These are phyloP conservation scores for Rachycentron canadum DNA, from an alignment of 2,797 vertebrate genomes.

Conservation along the genomic window DNA sequence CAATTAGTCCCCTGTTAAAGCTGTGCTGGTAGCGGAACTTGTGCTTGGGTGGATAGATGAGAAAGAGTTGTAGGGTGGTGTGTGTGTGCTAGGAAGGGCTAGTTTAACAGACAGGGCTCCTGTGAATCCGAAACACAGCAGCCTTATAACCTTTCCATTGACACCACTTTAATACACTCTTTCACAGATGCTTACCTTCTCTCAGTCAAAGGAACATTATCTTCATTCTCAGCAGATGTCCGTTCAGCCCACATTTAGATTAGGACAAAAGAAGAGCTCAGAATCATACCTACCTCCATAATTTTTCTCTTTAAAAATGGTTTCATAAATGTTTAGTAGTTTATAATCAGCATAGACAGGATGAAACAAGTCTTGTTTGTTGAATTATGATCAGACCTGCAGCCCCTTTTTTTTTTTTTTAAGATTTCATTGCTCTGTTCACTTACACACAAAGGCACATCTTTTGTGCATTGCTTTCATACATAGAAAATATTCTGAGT, in stretches of 20 bases:
- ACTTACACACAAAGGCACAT: not conserved
- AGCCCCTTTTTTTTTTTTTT: not conserved
- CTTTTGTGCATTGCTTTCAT: not conserved
- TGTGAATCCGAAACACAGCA: conserved; percentile 59
- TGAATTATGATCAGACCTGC: no score
- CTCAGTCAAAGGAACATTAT: conserved; percentile 29
- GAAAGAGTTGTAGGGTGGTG: conserved; percentile 36
- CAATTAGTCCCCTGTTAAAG: conserved; percentile 81
- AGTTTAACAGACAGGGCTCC: conserved; percentile 49
- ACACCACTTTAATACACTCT: conserved; percentile 35
- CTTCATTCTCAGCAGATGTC: conserved; percentile 27
- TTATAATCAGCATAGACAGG: no score
- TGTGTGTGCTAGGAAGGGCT: conserved; percentile 9
- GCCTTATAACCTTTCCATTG: conserved; percentile 38
- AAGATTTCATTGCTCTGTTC: not conserved
- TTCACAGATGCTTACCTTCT: conserved; percentile 17
- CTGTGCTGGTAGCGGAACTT: conserved; percentile 72
- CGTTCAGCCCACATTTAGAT: conserved; percentile 1
- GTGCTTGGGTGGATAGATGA: conserved; percentile 60
- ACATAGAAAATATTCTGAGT: conserved; percentile 14
- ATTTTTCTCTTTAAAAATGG: not conserved
- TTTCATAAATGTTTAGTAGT: no score
- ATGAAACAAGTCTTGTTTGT: no score
- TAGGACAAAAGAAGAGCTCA: conserved; percentile 8
- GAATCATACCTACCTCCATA: not conserved